Conservation (phyloP, 2,797 vertebrate species). For the Falco biarmicus region DNA sequence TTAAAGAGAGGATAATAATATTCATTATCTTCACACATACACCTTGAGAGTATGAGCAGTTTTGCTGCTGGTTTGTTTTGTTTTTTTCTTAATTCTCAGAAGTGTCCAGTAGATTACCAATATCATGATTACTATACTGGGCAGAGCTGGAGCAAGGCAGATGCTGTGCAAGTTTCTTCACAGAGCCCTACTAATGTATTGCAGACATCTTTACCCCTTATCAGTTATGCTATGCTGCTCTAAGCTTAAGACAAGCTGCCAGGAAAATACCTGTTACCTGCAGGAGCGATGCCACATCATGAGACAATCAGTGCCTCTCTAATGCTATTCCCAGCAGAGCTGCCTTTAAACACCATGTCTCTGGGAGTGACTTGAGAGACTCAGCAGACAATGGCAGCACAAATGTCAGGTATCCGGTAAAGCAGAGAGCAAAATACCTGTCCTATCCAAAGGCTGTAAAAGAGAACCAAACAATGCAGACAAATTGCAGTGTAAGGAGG, state of each 20-base stretch:
- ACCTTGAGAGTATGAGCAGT: neutral
- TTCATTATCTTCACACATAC: constrained; percentile 27
- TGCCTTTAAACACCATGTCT: constrained; percentile 52
- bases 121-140: neutral
- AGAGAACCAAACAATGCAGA: neutral
- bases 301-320: constrained; percentile 28
- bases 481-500: neutral
- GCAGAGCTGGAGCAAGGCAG: neutral
- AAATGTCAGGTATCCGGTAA: constrained; percentile 38
- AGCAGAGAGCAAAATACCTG: neutral
- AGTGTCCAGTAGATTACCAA: constrained; percentile 3
- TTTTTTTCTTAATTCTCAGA: constrained; percentile 19
- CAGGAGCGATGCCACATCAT: constrained; percentile 38
- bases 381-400: constrained; percentile 16
- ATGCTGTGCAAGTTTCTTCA: neutral
- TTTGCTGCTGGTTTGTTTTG: neutral
- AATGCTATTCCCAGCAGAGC: constrained; percentile 17
- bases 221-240: neutral
- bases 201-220: neutral
- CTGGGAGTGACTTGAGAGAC: constrained; percentile 33
- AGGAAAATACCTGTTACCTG: constrained; percentile 38
- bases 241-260: constrained; percentile 26
- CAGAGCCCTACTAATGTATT: neutral
- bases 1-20: constrained; percentile 56
- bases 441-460: constrained; percentile 3